Evolutionary conservation across 2,888 invertebrate genomes (phyloP).

Genomic region (Erebia ligea): DNA sequence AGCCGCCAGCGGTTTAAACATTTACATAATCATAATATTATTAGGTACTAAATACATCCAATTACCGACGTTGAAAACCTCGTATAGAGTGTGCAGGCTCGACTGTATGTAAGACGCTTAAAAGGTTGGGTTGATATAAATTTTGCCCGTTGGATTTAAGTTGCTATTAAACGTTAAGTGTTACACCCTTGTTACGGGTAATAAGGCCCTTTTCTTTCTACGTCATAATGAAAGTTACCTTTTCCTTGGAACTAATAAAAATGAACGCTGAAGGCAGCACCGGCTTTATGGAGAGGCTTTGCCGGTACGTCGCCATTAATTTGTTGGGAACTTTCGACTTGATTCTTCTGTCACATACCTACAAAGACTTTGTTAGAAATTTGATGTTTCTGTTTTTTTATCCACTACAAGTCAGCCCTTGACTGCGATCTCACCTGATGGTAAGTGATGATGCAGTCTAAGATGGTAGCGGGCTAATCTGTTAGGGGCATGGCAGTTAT

Average conservation of each 20-base stretch:
- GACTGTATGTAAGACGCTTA: constrained; percentile 19
- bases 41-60: too few species aligned
- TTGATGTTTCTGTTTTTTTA: too few species aligned
- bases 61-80: too few species aligned
- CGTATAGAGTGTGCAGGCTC: background rate
- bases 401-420: too few species aligned
- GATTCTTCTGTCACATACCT: constrained; percentile 9
- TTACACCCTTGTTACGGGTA: constrained; percentile 38
- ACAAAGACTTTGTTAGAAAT: background rate
- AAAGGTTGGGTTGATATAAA: constrained; percentile 50
- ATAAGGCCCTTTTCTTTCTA: constrained; percentile 49
- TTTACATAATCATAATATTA: too few species aligned
- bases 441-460: too few species aligned
- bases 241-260: constrained; percentile 49
- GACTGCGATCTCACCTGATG: too few species aligned
- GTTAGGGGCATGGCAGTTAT: too few species aligned
- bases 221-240: constrained; percentile 51
- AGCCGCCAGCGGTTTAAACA: too few species aligned
- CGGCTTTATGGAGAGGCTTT: constrained; percentile 44
- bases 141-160: constrained; percentile 47
- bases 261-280: constrained; percentile 49
- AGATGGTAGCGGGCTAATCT: too few species aligned
- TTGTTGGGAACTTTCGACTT: constrained; percentile 40
- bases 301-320: constrained; percentile 47
- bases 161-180: constrained; percentile 41